Evolutionary conservation across 1,140 invertebrate species (phyloP).

Genomic region (Eriocheir sinensis): DNA sequence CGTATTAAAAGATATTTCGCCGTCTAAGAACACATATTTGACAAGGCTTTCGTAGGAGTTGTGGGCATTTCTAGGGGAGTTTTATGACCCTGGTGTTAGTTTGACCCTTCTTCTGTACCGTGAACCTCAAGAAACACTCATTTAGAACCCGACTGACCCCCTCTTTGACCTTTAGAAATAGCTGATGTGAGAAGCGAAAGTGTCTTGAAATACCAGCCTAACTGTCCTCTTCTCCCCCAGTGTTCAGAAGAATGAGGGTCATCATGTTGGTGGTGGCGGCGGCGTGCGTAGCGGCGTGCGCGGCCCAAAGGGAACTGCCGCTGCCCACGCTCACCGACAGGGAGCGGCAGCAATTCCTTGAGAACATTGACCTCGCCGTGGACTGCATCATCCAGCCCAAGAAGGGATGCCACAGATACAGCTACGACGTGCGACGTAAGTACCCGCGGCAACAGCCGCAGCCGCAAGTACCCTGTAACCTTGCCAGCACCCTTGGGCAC

Average conservation of each 20-base stretch:
- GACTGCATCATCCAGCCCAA: constrained; percentile 11
- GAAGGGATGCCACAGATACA: background rate
- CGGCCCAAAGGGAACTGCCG: background rate
- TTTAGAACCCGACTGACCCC: no score
- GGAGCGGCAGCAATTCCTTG: background rate
- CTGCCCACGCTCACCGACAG: background rate
- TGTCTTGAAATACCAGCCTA: background rate
- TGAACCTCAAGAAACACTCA: no score
- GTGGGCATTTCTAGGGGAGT: no score
- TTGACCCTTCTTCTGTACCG: no score
- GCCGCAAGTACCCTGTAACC: background rate
- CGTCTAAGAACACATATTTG: no score
- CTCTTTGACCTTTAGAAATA: no score
- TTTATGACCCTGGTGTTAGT: no score
- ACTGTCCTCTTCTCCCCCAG: background rate
- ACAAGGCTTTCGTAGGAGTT: no score
- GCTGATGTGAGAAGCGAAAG: no score
- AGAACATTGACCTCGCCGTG: background rate
- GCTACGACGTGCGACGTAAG: background rate
- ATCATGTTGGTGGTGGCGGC: background rate
- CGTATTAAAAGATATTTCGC: no score
- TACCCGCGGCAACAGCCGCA: background rate
- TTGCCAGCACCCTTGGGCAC: background rate
- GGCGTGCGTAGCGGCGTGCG: background rate
- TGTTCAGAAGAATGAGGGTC: background rate